These are phyloP conservation scores for Cactoblastis cactorum DNA, from an alignment of 2,888 invertebrate species.

Conservation along the genomic window DNA sequence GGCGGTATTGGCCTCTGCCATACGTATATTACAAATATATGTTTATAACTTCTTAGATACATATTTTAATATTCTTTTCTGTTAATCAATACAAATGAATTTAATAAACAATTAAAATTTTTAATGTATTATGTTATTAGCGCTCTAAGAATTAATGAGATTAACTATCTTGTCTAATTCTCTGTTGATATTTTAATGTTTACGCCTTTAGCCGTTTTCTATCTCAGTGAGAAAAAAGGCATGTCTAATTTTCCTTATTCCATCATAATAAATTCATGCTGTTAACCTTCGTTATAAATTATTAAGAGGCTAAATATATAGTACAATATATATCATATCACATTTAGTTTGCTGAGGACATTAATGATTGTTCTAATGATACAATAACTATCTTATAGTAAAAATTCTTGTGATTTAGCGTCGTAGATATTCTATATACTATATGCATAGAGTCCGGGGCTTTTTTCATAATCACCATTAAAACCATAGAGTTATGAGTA, in stretches of 20 bases:
- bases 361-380: slow-evolving; percentile 37
- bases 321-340: slow-evolving; percentile 60
- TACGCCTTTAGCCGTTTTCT: neutral
- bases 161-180: neutral
- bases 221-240: neutral
- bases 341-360: slow-evolving; percentile 23
- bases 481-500: slow-evolving; percentile 12
- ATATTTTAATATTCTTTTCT: neutral
- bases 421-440: slow-evolving; percentile 37
- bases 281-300: neutral
- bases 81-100: neutral
- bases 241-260: neutral
- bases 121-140: neutral
- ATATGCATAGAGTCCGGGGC: slow-evolving; percentile 21
- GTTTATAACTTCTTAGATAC: slow-evolving; percentile 9
- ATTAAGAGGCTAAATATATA: slow-evolving; percentile 24
- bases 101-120: neutral
- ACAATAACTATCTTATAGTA: slow-evolving; percentile 53
- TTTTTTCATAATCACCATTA: slow-evolving; percentile 16
- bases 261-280: neutral
- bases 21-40: too few relatives aligned
- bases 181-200: slow-evolving; percentile 11
- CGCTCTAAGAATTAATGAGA: neutral
- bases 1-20: neutral
- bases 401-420: slow-evolving; percentile 55